phyloP scores from a whole-genome alignment of 2,888 invertebrate genomes.

The Pyralis farinalis region DNA sequence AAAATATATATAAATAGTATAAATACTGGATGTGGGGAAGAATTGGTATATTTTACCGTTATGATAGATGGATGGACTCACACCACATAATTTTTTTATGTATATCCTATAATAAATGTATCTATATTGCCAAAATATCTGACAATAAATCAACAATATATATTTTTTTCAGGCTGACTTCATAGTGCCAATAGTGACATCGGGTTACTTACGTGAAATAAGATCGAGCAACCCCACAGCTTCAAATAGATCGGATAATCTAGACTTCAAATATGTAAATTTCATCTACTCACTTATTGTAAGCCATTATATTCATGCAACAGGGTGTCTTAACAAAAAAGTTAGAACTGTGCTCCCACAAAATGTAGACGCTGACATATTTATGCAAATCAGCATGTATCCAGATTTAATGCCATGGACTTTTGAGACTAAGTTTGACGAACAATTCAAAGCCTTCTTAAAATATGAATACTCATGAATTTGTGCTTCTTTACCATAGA shows the following conservation, averaged over 20 bases:
- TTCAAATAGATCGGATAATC: constrained; percentile 61
- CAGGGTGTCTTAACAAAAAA: constrained; percentile 70
- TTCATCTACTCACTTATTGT: constrained; percentile 72
- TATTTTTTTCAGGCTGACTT: constrained; percentile 69
- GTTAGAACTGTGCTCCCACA: constrained; percentile 69
- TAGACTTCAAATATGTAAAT: constrained; percentile 71
- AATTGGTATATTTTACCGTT: too few relatives aligned
- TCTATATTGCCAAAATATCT: too few relatives aligned
- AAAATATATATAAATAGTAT: too few relatives aligned
- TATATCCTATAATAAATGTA: too few relatives aligned
- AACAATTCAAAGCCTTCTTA: constrained; percentile 64
- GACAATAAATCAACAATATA: too few relatives aligned
- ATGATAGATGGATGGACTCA: too few relatives aligned
- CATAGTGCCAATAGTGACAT: constrained; percentile 77
- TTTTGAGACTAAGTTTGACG: constrained; percentile 65
- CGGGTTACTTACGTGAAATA: constrained; percentile 71
- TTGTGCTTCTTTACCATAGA: neutral
- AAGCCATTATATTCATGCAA: constrained; percentile 66
- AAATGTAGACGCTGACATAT: constrained; percentile 48
- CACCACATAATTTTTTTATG: too few relatives aligned
- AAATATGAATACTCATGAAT: constrained; percentile 28
- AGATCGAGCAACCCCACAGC: constrained; percentile 46
- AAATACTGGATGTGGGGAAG: too few relatives aligned
- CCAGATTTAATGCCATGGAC: constrained; percentile 75
- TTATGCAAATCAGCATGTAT: constrained; percentile 55